Evolutionary conservation across 2,113 vertebrate species (phyloP), one percentile per base, ranked within the genome.

Genomic region (Rhodinocichla rosea): DNA sequence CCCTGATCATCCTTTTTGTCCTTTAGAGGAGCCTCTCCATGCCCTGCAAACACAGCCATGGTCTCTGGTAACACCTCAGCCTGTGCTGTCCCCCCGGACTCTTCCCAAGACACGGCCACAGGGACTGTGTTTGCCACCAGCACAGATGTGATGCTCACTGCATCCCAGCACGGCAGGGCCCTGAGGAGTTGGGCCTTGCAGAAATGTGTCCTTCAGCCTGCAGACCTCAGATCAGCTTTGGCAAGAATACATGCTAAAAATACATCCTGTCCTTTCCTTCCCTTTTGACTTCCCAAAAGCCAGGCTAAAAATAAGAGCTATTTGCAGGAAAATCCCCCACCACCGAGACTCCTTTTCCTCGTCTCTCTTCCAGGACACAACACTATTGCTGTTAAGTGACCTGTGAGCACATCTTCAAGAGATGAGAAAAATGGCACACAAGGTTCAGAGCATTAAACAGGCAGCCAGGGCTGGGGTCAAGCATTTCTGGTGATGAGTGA

Each of bases 401-500:
- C 77, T 40, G 76, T 2, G 30, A 84, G 95, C 71, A 27, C 83
- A 65, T 73, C 90, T 87, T 35, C 20, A 2, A 13, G 13, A 83
- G 83, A 84, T 45, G 13, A 89, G 83, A 33, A 56, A 78, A 68
- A 47, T 1, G 6, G 76, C 83, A 40, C 62, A 21, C 49, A 42
- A 9, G 74, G 95, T 70, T 95, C 92, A 89, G 89, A 71, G 87
- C 97, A 94, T 95, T 90, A 95, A 81, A 67, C 94, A 53, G 90
- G 55, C 93, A 95, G 89, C 93, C 86, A 63, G 87, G 95, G 96
- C 93, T 92, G 93, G 91, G 96, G 94, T 90, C 75, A 96, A 81
- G 67, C 90, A 26, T 63, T 84, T 44, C 95, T 91, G 47, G 78
- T 70, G 73, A 76, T 56, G 90, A 60, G 55, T 4, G 4, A 40